Conservation (phyloP, 2,113 vertebrate species). For the Sinocyclocheilus rhinocerous region DNA sequence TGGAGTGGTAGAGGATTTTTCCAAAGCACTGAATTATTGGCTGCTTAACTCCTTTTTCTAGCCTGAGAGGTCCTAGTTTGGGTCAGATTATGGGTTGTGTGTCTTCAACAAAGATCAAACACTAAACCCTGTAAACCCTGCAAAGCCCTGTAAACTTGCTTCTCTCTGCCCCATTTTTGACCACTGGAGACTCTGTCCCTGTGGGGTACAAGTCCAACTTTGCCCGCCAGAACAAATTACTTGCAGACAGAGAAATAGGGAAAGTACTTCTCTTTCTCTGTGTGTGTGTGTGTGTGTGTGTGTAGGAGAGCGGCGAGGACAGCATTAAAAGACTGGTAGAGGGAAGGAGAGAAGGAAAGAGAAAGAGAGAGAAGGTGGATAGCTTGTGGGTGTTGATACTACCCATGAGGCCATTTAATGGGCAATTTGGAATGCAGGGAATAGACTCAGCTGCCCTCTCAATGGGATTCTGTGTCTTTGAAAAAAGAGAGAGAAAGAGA, state of each 20-base stretch:
- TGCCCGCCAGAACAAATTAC: slow-evolving; percentile 33
- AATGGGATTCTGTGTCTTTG: slow-evolving; percentile 62
- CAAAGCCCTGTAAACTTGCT: slow-evolving; percentile 36
- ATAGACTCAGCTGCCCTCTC: slow-evolving; percentile 60
- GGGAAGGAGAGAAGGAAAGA: background rate
- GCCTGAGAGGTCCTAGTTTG: slow-evolving; percentile 26
- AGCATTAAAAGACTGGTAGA: background rate
- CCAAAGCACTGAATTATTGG: background rate
- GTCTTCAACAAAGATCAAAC: slow-evolving; percentile 17
- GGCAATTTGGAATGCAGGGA: slow-evolving; percentile 68
- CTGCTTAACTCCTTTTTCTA: background rate
- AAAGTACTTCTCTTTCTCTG: background rate
- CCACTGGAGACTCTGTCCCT: slow-evolving; percentile 32
- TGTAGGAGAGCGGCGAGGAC: background rate
- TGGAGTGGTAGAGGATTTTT: background rate
- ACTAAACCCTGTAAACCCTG: slow-evolving; percentile 30
- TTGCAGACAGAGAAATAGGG: slow-evolving; percentile 38
- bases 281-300: slow-evolving; percentile 22
- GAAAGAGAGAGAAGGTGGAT: background rate
- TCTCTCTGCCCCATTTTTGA: slow-evolving; percentile 19
- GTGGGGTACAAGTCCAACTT: slow-evolving; percentile 14
- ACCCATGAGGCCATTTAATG: slow-evolving; percentile 70
- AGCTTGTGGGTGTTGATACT: slow-evolving; percentile 62
- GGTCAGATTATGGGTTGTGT: slow-evolving; percentile 37
- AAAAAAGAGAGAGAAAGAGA: slow-evolving; percentile 50